Evolutionary conservation across 2,888 invertebrate species (phyloP).

Genomic region (Athetis lepigone): DNA sequence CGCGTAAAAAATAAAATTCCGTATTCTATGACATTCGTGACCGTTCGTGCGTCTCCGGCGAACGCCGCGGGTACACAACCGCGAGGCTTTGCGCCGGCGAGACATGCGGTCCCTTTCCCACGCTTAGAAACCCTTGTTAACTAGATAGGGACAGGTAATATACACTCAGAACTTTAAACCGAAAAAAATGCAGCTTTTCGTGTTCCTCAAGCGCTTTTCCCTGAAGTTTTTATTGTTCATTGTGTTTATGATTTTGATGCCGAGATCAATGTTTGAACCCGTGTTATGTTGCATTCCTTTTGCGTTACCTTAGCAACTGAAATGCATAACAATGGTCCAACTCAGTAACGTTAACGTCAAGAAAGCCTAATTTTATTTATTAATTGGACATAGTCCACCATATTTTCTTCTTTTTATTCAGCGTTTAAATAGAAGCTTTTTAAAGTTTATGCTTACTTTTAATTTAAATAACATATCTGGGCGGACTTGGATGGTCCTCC

Average conservation of each 20-base stretch:
- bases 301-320: conserved; percentile 34
- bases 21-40: conserved; percentile 64
- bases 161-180: conserved; percentile 60
- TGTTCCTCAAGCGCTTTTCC: conserved; percentile 52
- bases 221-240: conserved; percentile 45
- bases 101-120: conserved; percentile 61
- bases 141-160: conserved; percentile 59
- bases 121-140: conserved; percentile 38
- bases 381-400: too few species aligned
- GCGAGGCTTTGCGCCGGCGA: conserved; percentile 63
- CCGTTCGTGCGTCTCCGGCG: conserved; percentile 79
- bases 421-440: too few species aligned
- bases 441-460: too few species aligned
- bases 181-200: conserved; percentile 60
- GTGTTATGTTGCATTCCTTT: conserved; percentile 11
- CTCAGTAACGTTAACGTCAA: too few species aligned
- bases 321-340: conserved; percentile 25
- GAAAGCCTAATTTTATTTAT: too few species aligned
- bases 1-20: conserved; percentile 41
- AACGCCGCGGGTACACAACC: conserved; percentile 69
- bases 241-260: conserved; percentile 37
- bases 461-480: too few species aligned
- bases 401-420: too few species aligned
- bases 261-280: conserved; percentile 31
- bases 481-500: too few species aligned